Evolutionary conservation across 2,888 invertebrate species (phyloP).

Genomic region (Hybos culiciformis): DNA sequence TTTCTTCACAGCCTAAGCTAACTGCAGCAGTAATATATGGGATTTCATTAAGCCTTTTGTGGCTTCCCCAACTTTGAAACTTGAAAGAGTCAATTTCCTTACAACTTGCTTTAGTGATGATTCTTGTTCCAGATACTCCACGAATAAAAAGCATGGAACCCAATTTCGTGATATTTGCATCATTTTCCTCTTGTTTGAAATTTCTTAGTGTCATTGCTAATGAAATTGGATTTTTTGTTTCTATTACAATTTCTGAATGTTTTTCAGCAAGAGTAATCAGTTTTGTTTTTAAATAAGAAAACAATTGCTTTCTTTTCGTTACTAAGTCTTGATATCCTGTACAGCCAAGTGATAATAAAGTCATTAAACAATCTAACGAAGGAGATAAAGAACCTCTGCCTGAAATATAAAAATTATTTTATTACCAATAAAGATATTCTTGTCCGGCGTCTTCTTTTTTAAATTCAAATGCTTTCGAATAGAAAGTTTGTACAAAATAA

Average conservation of each 20-base stretch:
- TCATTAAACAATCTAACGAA: slow-evolving; percentile 60
- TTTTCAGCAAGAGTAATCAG: slow-evolving; percentile 41
- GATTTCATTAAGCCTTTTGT: slow-evolving; percentile 32
- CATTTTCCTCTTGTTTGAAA: neutral
- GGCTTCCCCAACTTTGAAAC: slow-evolving; percentile 57
- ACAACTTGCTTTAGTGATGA: slow-evolving; percentile 40
- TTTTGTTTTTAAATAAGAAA: slow-evolving; percentile 43
- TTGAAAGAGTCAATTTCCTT: slow-evolving; percentile 41
- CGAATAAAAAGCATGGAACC: slow-evolving; percentile 61
- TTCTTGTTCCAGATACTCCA: slow-evolving; percentile 58
- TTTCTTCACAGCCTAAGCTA: slow-evolving; percentile 48
- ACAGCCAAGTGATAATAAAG: slow-evolving; percentile 54
- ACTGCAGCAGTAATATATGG: slow-evolving; percentile 65
- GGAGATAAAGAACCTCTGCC: slow-evolving; percentile 61
- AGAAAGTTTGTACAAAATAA: no score
- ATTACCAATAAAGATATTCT: no score
- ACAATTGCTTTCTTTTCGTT: slow-evolving; percentile 45
- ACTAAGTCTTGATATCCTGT: slow-evolving; percentile 47
- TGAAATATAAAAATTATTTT: slow-evolving; percentile 5
- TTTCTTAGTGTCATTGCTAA: slow-evolving; percentile 39
- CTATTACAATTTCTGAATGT: slow-evolving; percentile 45
- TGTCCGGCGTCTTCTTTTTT: no score
- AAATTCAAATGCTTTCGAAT: no score
- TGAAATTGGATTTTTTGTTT: slow-evolving; percentile 56
- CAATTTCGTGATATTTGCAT: slow-evolving; percentile 42